Base-by-base conservation (phyloP, 2,797 vertebrate genomes). In the Corythornis leucogaster region DNA sequence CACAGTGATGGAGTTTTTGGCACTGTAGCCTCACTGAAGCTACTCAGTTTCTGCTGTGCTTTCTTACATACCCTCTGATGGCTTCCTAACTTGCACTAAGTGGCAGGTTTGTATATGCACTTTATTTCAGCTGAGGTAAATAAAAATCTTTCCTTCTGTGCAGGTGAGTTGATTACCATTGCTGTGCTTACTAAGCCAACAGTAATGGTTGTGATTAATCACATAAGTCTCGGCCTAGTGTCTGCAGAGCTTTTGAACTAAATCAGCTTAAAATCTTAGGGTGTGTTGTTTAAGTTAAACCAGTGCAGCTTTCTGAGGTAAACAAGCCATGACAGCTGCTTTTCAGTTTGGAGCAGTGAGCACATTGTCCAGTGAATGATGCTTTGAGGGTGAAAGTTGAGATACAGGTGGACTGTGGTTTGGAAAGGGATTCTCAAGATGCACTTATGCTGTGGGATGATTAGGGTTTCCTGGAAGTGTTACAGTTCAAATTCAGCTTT, bases 221-320 rank as follows among this genome's bases (percentile, higher is more conserved):
- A 73, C 26, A 4, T 5, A 46, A 92, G 79, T 51, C 54, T 43
- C 48, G 66, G 73, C 74, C 73, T 78, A 26, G 46, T 30, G 31
- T 89, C 86, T 87, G 3, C 51, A 69, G 35, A 87, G 81, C 73
- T 95, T 85, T 94, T 84, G 63, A 84, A 83, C 50, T 91, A 91
- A 94, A 94, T 92, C 80, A 91, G 92, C 85, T 93, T 95, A 91
- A 89, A 92, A 93, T 92, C 80, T 87, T 93, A 89, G 54, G 40
- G 38, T 35, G 31, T 67, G 59, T 43, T 90, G 87, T 77, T 93
- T 63, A 89, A 89, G 48, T 93, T 92, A 80, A 91, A 92, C 66
- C 40, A 53, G 6, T 16, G 53, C 76, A 79, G 59, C 53, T 63
- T 89, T 83, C 62, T 80, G 80, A 45, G 81, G 77, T 93, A 86